Evolutionary conservation across 1,140 invertebrate species (phyloP), one percentile per base, ranked within the genome.

Genomic region (Lepidostoma basale): DNA sequence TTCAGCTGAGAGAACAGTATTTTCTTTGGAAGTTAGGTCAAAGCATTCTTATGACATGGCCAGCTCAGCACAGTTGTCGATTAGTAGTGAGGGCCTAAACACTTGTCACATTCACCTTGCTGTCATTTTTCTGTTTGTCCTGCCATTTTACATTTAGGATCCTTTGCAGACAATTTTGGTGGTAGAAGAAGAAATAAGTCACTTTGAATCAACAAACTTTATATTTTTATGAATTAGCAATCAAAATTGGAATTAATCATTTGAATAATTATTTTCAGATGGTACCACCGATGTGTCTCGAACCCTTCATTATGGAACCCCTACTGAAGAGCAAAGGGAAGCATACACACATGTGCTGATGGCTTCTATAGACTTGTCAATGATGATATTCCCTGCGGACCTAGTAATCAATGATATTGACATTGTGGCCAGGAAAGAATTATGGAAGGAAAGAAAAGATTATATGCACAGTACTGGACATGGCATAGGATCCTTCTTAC

Each of bases 221-320:
- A 36, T 8, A 6, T 6, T 8, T 36, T 36, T 6, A 8, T 6
- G 33, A 36, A 36, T n/a, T n/a, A n/a, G n/a, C n/a, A n/a, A n/a
- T n/a, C n/a, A n/a, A n/a, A n/a, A n/a, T n/a, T n/a, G n/a, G n/a
- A n/a, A n/a, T n/a, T n/a, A n/a, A n/a, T n/a, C n/a, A n/a, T n/a
- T n/a, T n/a, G n/a, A 18, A 33, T 18, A 16, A 10, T 45, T 25
- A 58, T 26, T 70, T 70, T 39, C 70, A 83, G 94, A 97, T 82
- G 96, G 96, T 33, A 98, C 96, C 1, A 98, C 96, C 0, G 94
- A 97, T 76, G 90, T 98, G 0, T 96, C 96, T 0, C 84, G 97
- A 65, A 98, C 96, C 0, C 80, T 98, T 5, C 94, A 97, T 79
- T 93, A 93, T 76, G 95, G 95, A 0, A 82, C 80, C 12, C 94